Conservation (phyloP, 2,797 vertebrate species). For the Manis pentadactyla region DNA sequence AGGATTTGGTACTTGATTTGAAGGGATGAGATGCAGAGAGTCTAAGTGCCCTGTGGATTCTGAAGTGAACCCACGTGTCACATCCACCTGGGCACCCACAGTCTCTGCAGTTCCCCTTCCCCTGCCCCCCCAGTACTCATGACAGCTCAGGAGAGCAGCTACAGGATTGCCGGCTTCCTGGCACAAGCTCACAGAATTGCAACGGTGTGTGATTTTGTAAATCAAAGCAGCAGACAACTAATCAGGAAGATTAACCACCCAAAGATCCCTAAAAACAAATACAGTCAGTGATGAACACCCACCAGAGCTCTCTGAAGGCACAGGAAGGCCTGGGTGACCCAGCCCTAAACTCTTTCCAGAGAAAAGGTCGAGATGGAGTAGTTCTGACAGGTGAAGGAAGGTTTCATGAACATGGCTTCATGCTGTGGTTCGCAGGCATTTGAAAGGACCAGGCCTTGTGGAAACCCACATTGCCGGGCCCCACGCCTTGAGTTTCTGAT, state of each 20-base stretch:
- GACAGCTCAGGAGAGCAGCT: neutral
- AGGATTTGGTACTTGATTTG: too few species aligned
- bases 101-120: neutral
- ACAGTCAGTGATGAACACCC: neutral
- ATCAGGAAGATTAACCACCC: neutral
- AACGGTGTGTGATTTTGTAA: neutral
- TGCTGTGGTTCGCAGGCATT: neutral
- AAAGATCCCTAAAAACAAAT: neutral
- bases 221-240: neutral
- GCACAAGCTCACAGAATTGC: neutral
- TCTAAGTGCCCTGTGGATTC: rapidly evolving
- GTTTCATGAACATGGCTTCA: rapidly evolving
- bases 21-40: neutral
- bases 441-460: neutral
- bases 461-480: neutral
- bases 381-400: too few species aligned
- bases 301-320: neutral
- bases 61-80: neutral
- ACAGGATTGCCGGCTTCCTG: too few species aligned
- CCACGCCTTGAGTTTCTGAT: neutral
- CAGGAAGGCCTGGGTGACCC: neutral
- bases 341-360: neutral
- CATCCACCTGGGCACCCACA: rapidly evolving
- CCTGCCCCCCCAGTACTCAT: neutral
- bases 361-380: neutral